These are phyloP conservation scores for Takifugu ocellatus DNA, from an alignment of 2,797 vertebrate genomes.

Conservation along the genomic window DNA sequence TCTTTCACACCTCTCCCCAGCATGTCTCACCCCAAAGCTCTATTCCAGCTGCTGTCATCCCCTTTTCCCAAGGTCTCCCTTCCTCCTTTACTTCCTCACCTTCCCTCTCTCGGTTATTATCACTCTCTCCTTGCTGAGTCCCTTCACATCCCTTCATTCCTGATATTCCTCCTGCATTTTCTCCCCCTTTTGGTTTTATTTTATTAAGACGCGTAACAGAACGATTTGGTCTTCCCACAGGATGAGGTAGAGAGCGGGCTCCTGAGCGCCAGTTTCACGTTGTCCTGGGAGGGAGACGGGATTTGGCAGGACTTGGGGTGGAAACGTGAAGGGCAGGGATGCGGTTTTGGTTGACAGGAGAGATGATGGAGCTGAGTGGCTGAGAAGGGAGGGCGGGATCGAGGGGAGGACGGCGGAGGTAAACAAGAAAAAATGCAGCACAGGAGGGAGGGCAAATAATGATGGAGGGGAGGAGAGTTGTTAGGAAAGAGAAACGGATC, in stretches of 20 bases:
- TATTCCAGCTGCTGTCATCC: conserved; percentile 34
- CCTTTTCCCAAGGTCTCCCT: conserved; percentile 38
- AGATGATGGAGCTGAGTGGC: conserved; percentile 39
- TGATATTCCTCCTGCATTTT: conserved; percentile 23
- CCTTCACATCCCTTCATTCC: conserved; percentile 42
- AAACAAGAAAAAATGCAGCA: conserved; percentile 51
- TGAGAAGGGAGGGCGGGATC: conserved; percentile 18
- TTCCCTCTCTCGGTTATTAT: conserved; percentile 32
- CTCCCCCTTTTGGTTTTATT: conserved; percentile 21
- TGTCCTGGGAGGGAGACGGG: conserved; percentile 30
- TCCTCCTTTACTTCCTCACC: conserved; percentile 17
- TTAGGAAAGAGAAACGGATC: conserved; percentile 6
- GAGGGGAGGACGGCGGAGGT: conserved; percentile 29
- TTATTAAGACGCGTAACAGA: conserved; percentile 53
- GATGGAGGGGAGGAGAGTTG: conserved; percentile 21
- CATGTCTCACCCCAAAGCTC: conserved; percentile 24
- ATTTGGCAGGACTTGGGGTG: conserved; percentile 16
- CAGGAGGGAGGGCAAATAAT: conserved; percentile 35
- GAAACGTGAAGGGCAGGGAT: conserved; percentile 44
- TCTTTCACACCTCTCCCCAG: conserved; percentile 48
- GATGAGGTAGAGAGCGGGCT: conserved; percentile 26
- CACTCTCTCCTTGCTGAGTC: conserved; percentile 17
- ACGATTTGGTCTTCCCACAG: conserved; percentile 49
- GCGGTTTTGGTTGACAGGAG: conserved; percentile 37
- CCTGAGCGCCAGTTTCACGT: conserved; percentile 37